phyloP scores from a whole-genome alignment of 2,113 vertebrate genomes.

The Centropus unirufus region DNA sequence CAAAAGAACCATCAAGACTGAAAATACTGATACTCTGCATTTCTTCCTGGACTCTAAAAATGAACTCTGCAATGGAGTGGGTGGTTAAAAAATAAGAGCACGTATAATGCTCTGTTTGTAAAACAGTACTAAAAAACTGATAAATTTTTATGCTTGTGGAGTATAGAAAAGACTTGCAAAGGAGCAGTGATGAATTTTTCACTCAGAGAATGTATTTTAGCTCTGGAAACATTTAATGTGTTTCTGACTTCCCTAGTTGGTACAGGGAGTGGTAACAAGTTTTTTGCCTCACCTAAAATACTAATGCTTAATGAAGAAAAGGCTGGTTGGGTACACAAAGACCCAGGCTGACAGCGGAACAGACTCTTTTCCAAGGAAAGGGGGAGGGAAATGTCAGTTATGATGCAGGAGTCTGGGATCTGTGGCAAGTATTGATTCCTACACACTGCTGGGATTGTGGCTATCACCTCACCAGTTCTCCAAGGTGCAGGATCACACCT shows the following conservation, averaged over 20 bases:
- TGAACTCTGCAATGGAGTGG: not conserved
- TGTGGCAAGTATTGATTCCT: not conserved
- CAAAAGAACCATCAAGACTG: not conserved
- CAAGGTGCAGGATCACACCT: rapidly evolving
- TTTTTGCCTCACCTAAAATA: not conserved
- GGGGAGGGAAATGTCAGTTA: not conserved
- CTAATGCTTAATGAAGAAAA: not conserved
- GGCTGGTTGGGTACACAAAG: not conserved
- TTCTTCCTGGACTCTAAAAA: not conserved
- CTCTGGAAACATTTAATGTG: not conserved
- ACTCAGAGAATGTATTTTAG: not conserved
- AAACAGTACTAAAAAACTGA: not conserved
- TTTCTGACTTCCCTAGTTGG: not conserved
- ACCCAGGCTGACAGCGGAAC: not conserved
- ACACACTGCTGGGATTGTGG: rapidly evolving
- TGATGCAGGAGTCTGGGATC: not conserved
- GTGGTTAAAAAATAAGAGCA: not conserved
- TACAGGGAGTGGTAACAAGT: not conserved
- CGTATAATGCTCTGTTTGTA: not conserved
- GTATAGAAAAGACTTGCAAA: not conserved
- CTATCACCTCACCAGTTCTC: not conserved
- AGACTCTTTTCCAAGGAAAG: not conserved
- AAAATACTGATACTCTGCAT: not conserved
- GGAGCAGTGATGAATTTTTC: not conserved
- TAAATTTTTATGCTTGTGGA: not conserved